A percentile compares a stretch with the other conserved stretches of the same genome.
These are phyloP conservation scores for Elegia similella DNA, from an alignment of 2,888 invertebrate species.

Conservation along the genomic window DNA sequence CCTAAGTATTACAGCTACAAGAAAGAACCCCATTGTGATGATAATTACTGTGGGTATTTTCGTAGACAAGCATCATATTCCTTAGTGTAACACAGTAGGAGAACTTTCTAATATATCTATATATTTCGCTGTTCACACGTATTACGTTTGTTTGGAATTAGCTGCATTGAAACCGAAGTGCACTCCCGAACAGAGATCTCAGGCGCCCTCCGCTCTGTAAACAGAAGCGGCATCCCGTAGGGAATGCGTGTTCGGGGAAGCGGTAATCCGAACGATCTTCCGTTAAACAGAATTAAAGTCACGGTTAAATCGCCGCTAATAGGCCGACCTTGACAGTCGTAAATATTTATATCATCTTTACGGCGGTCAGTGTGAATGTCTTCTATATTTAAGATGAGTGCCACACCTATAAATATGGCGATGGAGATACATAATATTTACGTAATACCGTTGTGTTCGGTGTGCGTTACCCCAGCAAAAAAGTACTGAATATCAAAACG, in stretches of 20 bases:
- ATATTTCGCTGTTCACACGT: background rate
- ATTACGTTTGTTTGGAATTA: conserved; percentile 9
- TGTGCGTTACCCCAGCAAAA: too few species aligned
- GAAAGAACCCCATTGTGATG: background rate
- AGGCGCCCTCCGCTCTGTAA: conserved; percentile 20
- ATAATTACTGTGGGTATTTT: background rate
- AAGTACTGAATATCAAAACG: too few species aligned
- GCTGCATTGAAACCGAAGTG: conserved; percentile 18
- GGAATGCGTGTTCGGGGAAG: conserved; percentile 36
- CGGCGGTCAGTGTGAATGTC: conserved; percentile 68
- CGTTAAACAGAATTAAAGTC: conserved; percentile 44
- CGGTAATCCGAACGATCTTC: conserved; percentile 38
- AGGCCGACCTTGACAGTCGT: conserved; percentile 61
- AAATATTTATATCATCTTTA: conserved; percentile 62
- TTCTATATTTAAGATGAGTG: conserved; percentile 47
- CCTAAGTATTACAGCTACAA: background rate
- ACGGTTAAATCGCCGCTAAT: conserved; percentile 52
- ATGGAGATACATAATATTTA: conserved; percentile 15
- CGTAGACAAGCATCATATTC: too few species aligned
- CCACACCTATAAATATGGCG: conserved; percentile 14
- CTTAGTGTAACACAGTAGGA: too few species aligned
- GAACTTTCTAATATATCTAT: too few species aligned
- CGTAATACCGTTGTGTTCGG: background rate
- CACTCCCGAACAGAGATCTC: conserved; percentile 19
- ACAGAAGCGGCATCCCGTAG: conserved; percentile 28